These are phyloP conservation scores for Sacculina carcini DNA, from an alignment of 2,888 invertebrate species.

Conservation along the genomic window DNA sequence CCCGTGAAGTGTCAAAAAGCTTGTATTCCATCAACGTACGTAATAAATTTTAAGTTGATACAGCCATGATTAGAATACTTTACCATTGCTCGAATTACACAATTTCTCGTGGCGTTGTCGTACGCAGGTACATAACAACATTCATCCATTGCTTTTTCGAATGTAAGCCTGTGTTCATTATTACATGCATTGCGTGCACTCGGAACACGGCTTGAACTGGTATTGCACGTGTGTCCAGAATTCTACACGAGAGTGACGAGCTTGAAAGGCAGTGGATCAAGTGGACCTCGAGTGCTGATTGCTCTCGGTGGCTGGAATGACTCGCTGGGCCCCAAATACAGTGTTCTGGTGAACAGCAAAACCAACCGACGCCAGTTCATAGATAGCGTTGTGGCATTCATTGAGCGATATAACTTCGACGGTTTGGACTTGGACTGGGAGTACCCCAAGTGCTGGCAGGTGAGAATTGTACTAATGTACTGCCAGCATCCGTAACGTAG, in stretches of 20 bases:
- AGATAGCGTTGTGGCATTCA: constrained; percentile 32
- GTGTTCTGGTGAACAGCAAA: constrained; percentile 32
- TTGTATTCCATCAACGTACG: not conserved
- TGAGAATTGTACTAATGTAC: constrained; percentile 18
- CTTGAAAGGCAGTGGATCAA: constrained; percentile 33
- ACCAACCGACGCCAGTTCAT: constrained; percentile 35
- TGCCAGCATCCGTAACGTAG: not conserved
- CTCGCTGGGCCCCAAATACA: constrained; percentile 48
- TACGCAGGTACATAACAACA: too few relatives aligned
- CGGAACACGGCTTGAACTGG: not conserved
- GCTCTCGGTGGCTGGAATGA: constrained; percentile 67
- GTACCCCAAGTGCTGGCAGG: constrained; percentile 62
- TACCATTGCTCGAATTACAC: too few relatives aligned
- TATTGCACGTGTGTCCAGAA: constrained; percentile 19
- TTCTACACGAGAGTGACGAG: constrained; percentile 57
- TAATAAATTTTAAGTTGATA: not conserved
- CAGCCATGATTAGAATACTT: not conserved
- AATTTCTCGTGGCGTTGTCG: too few relatives aligned
- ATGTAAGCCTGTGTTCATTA: not conserved
- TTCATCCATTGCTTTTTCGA: not conserved
- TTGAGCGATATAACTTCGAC: constrained; percentile 46
- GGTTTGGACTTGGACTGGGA: constrained; percentile 72
- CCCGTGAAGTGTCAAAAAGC: too few relatives aligned
- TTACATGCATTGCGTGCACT: not conserved
- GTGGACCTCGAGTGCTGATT: constrained; percentile 40